phyloP scores from a whole-genome alignment of 2,797 vertebrate species.

The Babyrousa celebensis region DNA sequence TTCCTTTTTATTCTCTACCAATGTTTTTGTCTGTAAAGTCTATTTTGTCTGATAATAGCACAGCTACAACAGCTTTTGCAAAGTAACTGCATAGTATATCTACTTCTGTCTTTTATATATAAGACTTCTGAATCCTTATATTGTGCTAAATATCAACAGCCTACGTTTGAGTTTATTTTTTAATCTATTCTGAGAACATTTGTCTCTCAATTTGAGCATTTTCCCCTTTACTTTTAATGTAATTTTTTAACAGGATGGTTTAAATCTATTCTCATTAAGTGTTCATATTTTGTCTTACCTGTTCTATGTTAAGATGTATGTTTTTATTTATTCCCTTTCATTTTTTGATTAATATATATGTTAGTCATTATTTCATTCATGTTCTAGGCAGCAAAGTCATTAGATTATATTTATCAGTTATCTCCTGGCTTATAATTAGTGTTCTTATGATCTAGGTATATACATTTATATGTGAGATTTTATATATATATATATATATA shows the following conservation, averaged over 20 bases:
- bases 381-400: not conserved
- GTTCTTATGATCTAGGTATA: not conserved
- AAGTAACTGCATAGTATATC: not conserved
- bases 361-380: not conserved
- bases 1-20: not conserved
- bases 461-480: not conserved
- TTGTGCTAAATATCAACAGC: not conserved
- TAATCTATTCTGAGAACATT: not conserved
- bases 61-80: not conserved
- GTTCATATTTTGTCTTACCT: not conserved
- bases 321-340: not conserved
- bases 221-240: slow-evolving; percentile 1
- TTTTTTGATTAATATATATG: not conserved
- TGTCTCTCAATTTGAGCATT: not conserved
- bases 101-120: not conserved
- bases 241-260: not conserved
- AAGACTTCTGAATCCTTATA: not conserved
- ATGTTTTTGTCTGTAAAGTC: not conserved
- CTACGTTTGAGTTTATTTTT: not conserved
- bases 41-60: not conserved
- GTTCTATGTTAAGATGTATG: not conserved
- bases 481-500: not conserved
- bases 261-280: not conserved
- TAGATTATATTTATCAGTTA: not conserved
- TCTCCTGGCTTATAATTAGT: not conserved